A percentile compares a stretch with the other conserved stretches of the same genome.
Evolutionary conservation across 2,888 invertebrate species (phyloP).

Genomic region (Orthosia cruda): DNA sequence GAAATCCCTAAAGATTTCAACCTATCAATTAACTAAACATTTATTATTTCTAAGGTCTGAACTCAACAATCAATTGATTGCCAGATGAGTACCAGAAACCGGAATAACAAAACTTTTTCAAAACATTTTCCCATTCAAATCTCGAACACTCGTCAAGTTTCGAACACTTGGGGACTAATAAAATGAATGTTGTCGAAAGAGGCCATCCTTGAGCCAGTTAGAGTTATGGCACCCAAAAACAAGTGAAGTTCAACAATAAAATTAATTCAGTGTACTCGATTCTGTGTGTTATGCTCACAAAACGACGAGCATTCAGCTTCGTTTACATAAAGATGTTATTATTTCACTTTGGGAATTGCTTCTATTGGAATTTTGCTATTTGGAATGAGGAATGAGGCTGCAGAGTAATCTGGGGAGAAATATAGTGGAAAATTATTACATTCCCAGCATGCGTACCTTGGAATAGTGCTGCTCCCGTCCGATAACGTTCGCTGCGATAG

Average conservation of each 20-base stretch:
- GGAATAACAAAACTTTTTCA: neutral
- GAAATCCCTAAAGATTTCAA: no score
- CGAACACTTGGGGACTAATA: constrained; percentile 56
- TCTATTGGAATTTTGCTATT: constrained; percentile 46
- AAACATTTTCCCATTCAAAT: constrained; percentile 37
- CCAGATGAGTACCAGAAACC: neutral
- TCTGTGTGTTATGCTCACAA: constrained; percentile 51
- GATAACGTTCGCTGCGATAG: constrained; percentile 40
- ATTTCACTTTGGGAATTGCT: constrained; percentile 49
- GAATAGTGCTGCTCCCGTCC: constrained; percentile 17
- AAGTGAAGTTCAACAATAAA: constrained; percentile 72
- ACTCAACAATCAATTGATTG: neutral
- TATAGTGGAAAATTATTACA: constrained; percentile 43
- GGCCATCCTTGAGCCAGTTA: constrained; percentile 62
- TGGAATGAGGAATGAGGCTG: constrained; percentile 29
- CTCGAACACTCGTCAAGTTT: constrained; percentile 30
- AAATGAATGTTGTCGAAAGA: constrained; percentile 51
- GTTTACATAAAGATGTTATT: constrained; percentile 65
- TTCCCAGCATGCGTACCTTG: constrained; percentile 18
- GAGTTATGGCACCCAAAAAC: constrained; percentile 62
- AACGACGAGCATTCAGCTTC: constrained; percentile 40
- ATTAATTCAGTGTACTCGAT: constrained; percentile 69
- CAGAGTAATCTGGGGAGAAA: constrained; percentile 49
- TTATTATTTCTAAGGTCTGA: neutral
- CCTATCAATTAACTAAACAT: neutral